A percentile compares a stretch with the other conserved stretches of the same genome.
Conservation (phyloP, 2,888 invertebrate species). For the Drosophila gaucha region DNA sequence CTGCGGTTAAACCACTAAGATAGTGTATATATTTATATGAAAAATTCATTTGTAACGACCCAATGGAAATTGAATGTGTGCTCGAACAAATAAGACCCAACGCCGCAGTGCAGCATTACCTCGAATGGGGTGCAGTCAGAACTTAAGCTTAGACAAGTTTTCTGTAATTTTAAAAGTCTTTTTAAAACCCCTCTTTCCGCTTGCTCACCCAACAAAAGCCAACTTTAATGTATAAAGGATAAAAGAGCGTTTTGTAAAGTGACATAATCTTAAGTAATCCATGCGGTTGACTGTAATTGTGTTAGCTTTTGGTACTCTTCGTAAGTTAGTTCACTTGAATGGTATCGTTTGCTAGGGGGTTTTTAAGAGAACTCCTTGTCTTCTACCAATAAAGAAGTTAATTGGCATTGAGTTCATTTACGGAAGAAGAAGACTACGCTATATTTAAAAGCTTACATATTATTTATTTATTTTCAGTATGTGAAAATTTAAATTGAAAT, state of each 20-base stretch:
- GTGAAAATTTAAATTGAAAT: too few species aligned
- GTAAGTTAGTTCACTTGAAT: background rate
- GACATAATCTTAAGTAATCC: background rate
- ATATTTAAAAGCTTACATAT: too few species aligned
- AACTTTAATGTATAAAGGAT: too few species aligned
- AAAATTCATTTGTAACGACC: conserved; percentile 25
- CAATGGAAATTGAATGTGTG: conserved; percentile 21
- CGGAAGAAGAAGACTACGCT: background rate
- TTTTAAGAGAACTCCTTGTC: background rate
- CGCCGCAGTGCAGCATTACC: conserved; percentile 5
- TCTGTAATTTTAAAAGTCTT: conserved; percentile 5
- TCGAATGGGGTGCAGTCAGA: background rate
- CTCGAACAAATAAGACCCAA: conserved; percentile 7
- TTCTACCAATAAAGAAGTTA: background rate
- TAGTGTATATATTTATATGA: conserved; percentile 24
- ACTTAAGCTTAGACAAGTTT: background rate
- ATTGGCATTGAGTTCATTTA: background rate
- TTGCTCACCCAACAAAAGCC: too few species aligned
- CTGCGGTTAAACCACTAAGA: conserved; percentile 20
- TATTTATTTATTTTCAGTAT: too few species aligned
- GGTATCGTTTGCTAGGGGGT: background rate
- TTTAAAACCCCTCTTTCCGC: background rate
- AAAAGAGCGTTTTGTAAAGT: background rate
- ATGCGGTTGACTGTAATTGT: background rate
- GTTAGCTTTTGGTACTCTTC: background rate